Base-by-base conservation (phyloP, 2,797 vertebrate genomes). In the Enteromius radiatus region DNA sequence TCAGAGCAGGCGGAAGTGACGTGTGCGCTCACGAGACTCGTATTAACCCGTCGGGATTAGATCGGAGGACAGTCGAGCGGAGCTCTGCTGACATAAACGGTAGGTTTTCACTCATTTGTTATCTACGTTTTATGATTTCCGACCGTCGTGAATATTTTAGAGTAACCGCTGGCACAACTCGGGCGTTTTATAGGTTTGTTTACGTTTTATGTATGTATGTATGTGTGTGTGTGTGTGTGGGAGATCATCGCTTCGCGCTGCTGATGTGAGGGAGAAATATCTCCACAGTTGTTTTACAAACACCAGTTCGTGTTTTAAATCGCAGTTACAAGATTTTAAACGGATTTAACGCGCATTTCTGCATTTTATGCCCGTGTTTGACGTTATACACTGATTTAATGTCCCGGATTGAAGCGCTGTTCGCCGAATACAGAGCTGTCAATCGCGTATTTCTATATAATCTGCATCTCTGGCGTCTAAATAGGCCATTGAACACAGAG, bases 1-100 rank as follows among this genome's bases (percentile, higher is more conserved):
- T 47, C 81, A 61, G 36, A 79, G n/a, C 78, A 80, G 76, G 88
- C 92, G 94, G 94, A 95, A 89, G 91, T 95, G 93, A 95, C 94
- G 94, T 80, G 0, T 0, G 75, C 68, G 87, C 91, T 91, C 89
- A 78, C 86, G 45, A 81, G 88, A 78, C 86, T 47, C 65, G 81
- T 87, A 87, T 89, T 61, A 81, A 81, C 85, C 87, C 90, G 86
- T 87, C 86, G 82, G 77, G 74, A 84, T 88, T 88, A 88, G 76
- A 85, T 45, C 4, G 38, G 74, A 61, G 38, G 59, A 15, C 71
- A 21, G 83, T 71, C 63, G 78, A 74, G 79, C 2, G 88, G 11
- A 69, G 71, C 82, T 75, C 36, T 84, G 21, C 31, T 59, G 61
- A 14, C 26, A 17, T 43, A 65, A 41, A 88, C 84, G 93, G 93